These are phyloP conservation scores for Leptarthrus brevirostris DNA, from an alignment of 2,888 invertebrate genomes.

Conservation along the genomic window DNA sequence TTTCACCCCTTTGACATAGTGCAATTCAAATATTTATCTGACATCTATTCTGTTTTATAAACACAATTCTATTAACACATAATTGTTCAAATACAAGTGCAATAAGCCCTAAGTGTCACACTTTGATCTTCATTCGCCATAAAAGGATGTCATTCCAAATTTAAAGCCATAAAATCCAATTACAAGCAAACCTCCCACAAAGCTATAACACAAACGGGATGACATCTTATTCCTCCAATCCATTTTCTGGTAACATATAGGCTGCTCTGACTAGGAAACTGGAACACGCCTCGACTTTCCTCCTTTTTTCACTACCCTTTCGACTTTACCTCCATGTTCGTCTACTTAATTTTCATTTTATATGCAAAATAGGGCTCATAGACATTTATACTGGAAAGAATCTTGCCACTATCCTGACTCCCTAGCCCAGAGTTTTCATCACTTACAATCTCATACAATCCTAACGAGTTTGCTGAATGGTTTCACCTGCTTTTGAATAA, in stretches of 20 bases:
- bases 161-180: too few relatives aligned
- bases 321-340: background rate
- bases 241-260: background rate
- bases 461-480: constrained; percentile 36
- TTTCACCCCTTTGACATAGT: too few relatives aligned
- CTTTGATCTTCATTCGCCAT: too few relatives aligned
- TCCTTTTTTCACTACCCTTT: background rate
- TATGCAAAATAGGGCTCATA: constrained; percentile 27
- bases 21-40: too few relatives aligned
- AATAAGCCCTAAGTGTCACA: too few relatives aligned
- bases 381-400: constrained; percentile 19
- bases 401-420: background rate
- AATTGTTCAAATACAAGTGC: too few relatives aligned
- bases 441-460: constrained; percentile 30
- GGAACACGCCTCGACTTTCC: background rate
- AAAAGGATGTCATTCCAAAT: too few relatives aligned
- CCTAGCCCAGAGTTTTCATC: constrained; percentile 19
- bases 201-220: too few relatives aligned
- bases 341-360: constrained; percentile 29
- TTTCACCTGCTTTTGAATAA: background rate
- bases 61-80: too few relatives aligned
- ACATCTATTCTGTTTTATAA: too few relatives aligned
- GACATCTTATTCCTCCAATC: background rate
- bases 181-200: too few relatives aligned
- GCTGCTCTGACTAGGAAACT: background rate